phyloP scores from a whole-genome alignment of 2,888 invertebrate genomes.

The Mactromeris polynyma region DNA sequence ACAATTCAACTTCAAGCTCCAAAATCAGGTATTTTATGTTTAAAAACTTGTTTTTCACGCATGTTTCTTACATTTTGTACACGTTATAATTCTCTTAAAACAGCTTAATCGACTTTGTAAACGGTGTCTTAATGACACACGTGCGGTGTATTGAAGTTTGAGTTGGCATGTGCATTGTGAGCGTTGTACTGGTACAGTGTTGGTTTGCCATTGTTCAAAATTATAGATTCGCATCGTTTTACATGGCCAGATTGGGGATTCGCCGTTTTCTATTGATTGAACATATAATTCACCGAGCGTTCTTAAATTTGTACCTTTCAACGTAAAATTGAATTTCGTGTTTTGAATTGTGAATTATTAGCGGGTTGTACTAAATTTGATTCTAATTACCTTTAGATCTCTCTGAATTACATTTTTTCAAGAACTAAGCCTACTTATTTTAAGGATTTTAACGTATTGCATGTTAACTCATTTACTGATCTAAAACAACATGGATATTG shows the following conservation, averaged over 20 bases:
- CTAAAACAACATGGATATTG: too few relatives aligned
- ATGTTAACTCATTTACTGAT: too few relatives aligned
- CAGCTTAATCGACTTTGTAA: neutral
- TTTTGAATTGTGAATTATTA: neutral
- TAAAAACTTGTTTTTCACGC: neutral
- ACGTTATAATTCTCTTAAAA: neutral
- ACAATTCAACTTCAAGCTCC: neutral
- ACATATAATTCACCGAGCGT: neutral
- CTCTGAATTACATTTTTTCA: too few relatives aligned
- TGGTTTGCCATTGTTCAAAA: neutral
- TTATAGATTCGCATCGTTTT: neutral
- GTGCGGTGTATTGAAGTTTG: neutral
- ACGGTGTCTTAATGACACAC: neutral
- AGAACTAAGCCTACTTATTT: too few relatives aligned
- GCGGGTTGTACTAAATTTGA: too few relatives aligned
- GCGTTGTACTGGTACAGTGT: neutral
- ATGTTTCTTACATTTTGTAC: neutral
- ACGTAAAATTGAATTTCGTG: neutral
- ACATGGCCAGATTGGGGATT: neutral
- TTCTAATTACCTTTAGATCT: too few relatives aligned
- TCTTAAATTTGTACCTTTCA: neutral
- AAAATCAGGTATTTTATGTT: neutral
- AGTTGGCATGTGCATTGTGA: neutral
- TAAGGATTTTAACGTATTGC: too few relatives aligned
- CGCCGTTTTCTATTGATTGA: neutral